phyloP scores from a whole-genome alignment of 2,113 vertebrate genomes.

The Arenaria interpres region DNA sequence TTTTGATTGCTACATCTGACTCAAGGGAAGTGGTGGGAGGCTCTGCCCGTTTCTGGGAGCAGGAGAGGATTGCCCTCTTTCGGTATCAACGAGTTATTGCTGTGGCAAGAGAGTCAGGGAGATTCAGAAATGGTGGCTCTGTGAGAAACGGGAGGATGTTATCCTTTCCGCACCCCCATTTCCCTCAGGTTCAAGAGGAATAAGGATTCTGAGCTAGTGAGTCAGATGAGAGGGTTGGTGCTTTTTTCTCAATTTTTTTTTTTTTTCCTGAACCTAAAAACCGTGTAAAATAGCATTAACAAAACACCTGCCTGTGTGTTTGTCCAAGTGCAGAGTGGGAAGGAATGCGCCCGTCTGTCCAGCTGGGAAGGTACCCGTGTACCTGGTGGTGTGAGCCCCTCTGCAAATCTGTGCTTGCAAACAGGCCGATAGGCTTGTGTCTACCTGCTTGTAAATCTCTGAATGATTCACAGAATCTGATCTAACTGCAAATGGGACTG shows the following conservation, averaged over 20 bases:
- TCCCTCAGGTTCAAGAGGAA: not conserved
- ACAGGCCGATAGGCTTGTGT: not conserved
- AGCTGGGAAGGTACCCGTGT: not conserved
- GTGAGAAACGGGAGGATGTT: not conserved
- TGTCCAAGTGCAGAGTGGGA: not conserved
- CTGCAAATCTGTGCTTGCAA: not conserved
- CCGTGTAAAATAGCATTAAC: constrained; percentile 41
- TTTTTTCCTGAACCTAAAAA: not conserved
- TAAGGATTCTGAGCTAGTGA: not conserved
- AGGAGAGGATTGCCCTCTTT: not conserved
- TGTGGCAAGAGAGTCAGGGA: not conserved
- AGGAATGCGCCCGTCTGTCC: not conserved
- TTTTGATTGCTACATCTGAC: not conserved
- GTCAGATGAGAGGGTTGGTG: constrained; percentile 11
- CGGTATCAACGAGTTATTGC: not conserved
- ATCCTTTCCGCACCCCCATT: not conserved
- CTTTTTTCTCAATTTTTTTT: not conserved
- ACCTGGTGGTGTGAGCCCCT: not conserved
- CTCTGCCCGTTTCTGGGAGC: not conserved
- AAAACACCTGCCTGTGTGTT: not conserved
- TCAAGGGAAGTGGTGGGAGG: not conserved
- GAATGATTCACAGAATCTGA: not conserved
- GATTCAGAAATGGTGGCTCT: not conserved
- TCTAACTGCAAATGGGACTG: not conserved
- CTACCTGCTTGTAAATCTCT: not conserved